Percentiles rank a stretch among this genome's conserved stretches.
Conservation (phyloP, 53 echinoderm and acorn worm species). For the Arbacia lixula region DNA sequence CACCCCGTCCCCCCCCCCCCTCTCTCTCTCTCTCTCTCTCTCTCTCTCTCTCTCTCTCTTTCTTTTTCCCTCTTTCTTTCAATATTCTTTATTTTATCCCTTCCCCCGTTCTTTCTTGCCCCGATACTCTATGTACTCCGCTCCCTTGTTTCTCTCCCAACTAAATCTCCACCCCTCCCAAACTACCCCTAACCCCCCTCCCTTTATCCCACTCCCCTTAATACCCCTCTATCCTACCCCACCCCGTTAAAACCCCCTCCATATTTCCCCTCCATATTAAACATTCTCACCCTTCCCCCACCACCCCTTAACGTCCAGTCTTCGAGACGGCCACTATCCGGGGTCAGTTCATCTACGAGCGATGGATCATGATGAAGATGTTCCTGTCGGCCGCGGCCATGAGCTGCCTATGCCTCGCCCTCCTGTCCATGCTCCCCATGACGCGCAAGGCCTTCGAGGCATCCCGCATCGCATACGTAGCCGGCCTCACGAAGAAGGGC, state of each 20-base stretch:
- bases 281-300: background rate
- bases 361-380: conserved; percentile 77
- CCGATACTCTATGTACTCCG: background rate
- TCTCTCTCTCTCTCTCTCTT: no score
- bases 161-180: background rate
- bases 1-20: no score
- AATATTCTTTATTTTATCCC: background rate
- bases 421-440: conserved; percentile 57
- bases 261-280: conserved; percentile 1
- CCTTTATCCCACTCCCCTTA: background rate
- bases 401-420: conserved; percentile 54
- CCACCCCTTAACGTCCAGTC: conserved; percentile 33
- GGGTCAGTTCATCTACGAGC: conserved; percentile 69
- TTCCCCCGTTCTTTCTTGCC: background rate
- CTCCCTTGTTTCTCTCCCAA: background rate
- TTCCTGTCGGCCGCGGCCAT: conserved; percentile 67
- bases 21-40: no score
- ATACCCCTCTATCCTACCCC: background rate
- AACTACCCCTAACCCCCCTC: no score
- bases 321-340: conserved; percentile 70
- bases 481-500: conserved; percentile 63
- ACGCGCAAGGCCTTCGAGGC: conserved; percentile 52
- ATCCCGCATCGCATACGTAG: conserved; percentile 44
- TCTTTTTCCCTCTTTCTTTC: no score
- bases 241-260: background rate